Evolutionary conservation across 2,113 vertebrate species (phyloP).

Genomic region (Peromyscus californicus): DNA sequence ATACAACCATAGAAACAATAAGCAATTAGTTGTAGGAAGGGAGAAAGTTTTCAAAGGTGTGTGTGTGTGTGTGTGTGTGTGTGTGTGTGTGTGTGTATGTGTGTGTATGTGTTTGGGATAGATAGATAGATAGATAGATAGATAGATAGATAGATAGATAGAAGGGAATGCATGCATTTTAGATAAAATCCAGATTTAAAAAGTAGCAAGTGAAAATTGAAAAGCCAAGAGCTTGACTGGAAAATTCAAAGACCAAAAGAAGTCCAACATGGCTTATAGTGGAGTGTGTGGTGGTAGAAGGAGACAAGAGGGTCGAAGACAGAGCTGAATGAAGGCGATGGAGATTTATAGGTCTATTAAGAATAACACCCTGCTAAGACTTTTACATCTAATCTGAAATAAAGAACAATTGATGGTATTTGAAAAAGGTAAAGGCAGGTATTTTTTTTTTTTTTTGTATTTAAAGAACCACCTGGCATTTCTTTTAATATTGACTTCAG

Average conservation of each 20-base stretch:
- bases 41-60: background rate
- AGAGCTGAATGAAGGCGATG: background rate
- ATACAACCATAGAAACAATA: background rate
- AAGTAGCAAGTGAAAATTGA: background rate
- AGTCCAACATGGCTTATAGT: background rate
- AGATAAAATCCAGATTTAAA: background rate
- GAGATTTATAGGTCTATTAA: background rate
- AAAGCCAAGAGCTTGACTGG: background rate
- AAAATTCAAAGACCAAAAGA: background rate
- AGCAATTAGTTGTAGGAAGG: background rate
- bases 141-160: too few relatives aligned
- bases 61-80: background rate
- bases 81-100: background rate
- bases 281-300: background rate
- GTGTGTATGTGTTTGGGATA: too few relatives aligned
- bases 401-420: background rate
- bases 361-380: background rate
- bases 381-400: constrained; percentile 4
- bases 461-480: background rate
- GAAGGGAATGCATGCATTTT: background rate
- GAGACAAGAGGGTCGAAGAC: constrained; percentile 4
- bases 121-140: too few relatives aligned
- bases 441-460: background rate
- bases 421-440: background rate
- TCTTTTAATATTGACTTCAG: too few relatives aligned